These are phyloP conservation scores for Nemoura dubitans DNA, from an alignment of 2,888 invertebrate genomes.

Conservation along the genomic window DNA sequence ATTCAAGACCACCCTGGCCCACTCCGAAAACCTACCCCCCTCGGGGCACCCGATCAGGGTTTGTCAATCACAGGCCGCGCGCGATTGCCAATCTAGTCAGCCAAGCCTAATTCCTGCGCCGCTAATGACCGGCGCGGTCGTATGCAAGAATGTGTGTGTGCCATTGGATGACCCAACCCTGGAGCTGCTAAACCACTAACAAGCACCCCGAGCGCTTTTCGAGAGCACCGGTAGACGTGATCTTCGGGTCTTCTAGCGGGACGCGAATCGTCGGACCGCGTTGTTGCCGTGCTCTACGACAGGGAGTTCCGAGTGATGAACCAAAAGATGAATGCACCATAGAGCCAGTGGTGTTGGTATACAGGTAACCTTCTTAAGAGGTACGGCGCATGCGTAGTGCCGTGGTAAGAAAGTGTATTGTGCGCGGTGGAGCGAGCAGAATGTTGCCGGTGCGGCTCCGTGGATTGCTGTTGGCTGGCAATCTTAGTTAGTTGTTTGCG, in stretches of 20 bases:
- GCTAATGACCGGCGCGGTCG: not conserved
- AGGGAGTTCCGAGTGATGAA: not conserved
- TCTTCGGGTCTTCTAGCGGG: not conserved
- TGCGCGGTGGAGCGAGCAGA: not conserved
- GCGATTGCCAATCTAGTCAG: not conserved
- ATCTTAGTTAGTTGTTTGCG: not conserved
- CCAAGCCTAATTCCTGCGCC: not conserved
- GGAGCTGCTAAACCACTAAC: not conserved
- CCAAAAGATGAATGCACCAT: slow-evolving; percentile 3
- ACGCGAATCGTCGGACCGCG: not conserved
- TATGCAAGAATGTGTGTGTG: not conserved
- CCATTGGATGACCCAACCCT: not conserved
- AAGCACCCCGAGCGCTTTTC: not conserved
- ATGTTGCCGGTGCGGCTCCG: not conserved
- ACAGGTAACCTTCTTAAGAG: slow-evolving; percentile 12
- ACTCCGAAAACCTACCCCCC: not conserved
- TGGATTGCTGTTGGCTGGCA: not conserved
- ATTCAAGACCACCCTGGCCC: not conserved
- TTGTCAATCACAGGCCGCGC: not conserved
- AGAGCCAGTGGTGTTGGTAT: not conserved
- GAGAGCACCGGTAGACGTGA: not conserved
- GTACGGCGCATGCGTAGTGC: not conserved
- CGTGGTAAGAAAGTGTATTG: not conserved
- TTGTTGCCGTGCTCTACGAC: not conserved
- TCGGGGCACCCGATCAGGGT: not conserved